These are phyloP conservation scores for Gulo gulo DNA, from an alignment of 2,113 vertebrate genomes.

Conservation along the genomic window DNA sequence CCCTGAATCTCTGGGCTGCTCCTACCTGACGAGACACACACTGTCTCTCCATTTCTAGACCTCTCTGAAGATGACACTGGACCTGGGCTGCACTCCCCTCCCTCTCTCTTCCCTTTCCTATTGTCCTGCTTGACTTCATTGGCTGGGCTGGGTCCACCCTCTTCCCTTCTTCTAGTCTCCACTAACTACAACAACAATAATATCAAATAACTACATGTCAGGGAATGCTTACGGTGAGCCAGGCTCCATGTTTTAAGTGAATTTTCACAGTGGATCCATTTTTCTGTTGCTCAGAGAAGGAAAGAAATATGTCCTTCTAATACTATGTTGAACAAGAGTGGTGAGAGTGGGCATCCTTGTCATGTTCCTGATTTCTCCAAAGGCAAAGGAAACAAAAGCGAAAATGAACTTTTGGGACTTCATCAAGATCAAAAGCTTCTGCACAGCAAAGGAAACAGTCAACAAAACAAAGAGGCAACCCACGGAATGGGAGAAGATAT, in stretches of 20 bases:
- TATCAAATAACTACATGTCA: neutral
- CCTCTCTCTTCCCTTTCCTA: neutral
- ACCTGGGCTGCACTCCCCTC: accelerated
- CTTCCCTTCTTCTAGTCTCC: neutral
- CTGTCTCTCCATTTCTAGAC: neutral
- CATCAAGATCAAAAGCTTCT: too few relatives aligned
- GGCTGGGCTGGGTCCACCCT: neutral
- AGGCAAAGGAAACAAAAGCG: too few relatives aligned
- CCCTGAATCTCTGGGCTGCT: neutral
- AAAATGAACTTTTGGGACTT: too few relatives aligned
- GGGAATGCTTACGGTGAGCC: accelerated
- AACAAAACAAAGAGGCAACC: too few relatives aligned
- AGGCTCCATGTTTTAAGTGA: neutral
- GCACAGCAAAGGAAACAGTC: too few relatives aligned
- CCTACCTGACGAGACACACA: accelerated
- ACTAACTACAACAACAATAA: neutral
- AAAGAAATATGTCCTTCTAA: too few relatives aligned
- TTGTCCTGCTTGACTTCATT: neutral
- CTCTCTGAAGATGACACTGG: neutral
- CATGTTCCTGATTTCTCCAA: too few relatives aligned
- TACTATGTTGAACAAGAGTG: too few relatives aligned
- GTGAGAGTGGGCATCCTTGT: too few relatives aligned
- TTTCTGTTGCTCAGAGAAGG: neutral
- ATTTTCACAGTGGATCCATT: neutral
- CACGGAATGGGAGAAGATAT: too few relatives aligned